Evolutionary conservation across 2,113 vertebrate genomes (phyloP).

Genomic region (Vidua macroura): DNA sequence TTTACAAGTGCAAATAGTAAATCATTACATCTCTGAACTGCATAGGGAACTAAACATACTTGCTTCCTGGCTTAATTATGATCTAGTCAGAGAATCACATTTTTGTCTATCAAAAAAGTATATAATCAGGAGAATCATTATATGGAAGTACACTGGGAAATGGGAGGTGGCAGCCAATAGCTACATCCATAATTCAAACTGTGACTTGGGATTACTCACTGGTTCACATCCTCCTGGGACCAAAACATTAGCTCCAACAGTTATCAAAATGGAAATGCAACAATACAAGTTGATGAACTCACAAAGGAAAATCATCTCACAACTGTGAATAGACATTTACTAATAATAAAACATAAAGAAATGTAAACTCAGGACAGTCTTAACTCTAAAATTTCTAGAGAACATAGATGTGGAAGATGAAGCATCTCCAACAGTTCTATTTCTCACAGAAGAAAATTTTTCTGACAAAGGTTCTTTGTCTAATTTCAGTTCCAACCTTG

Average conservation of each 20-base stretch:
- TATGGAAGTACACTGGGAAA: neutral
- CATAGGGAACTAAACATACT: neutral
- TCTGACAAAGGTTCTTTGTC: neutral
- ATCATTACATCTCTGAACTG: neutral
- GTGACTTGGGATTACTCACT: slow-evolving; percentile 41
- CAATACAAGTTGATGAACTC: slow-evolving; percentile 47
- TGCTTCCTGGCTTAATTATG: slow-evolving; percentile 31
- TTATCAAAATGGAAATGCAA: slow-evolving; percentile 21
- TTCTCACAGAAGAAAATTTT: neutral
- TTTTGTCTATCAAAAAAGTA: slow-evolving; percentile 32
- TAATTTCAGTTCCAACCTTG: neutral
- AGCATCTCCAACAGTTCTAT: neutral
- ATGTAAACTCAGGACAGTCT: slow-evolving; percentile 16
- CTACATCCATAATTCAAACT: slow-evolving; percentile 33
- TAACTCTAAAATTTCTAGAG: neutral
- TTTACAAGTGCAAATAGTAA: slow-evolving; percentile 4
- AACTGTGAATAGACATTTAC: slow-evolving; percentile 31
- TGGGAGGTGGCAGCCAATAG: slow-evolving; percentile 3
- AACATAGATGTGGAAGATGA: neutral
- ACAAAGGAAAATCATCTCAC: slow-evolving; percentile 51
- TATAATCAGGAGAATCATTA: slow-evolving; percentile 31
- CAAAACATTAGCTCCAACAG: neutral
- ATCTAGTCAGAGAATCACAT: slow-evolving; percentile 1
- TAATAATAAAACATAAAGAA: slow-evolving; percentile 41
- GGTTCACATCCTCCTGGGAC: slow-evolving; percentile 35